A percentile compares a stretch with the other conserved stretches of the same genome.
phyloP scores from a whole-genome alignment of 2,797 vertebrate genomes.

The Octomys mimax region DNA sequence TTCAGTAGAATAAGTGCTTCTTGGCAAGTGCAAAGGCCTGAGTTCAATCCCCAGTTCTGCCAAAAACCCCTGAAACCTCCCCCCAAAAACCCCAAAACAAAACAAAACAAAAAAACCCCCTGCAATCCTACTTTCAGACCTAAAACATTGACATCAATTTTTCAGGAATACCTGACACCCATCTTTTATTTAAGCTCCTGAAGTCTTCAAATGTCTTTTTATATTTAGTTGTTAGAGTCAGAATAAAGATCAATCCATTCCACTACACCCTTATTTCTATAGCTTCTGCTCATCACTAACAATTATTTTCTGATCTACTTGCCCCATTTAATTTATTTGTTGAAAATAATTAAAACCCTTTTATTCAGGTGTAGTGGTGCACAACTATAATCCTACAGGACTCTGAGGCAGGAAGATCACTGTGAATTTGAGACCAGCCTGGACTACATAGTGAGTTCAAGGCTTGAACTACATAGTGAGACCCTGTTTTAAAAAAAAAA shows the following conservation, averaged over 20 bases:
- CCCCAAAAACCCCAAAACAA: no score
- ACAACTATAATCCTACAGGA: neutral
- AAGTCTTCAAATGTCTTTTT: neutral
- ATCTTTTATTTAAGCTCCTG: neutral
- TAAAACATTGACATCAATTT: neutral
- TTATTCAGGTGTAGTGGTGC: neutral
- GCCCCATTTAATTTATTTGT: constrained; percentile 36
- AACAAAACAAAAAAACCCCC: no score
- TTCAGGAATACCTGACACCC: neutral
- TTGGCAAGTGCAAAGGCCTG: no score
- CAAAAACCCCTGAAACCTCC: no score
- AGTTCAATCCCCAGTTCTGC: no score
- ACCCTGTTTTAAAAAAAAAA: neutral
- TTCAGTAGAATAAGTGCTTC: no score
- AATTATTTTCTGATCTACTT: neutral
- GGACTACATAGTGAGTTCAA: neutral
- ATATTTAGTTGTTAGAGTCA: neutral
- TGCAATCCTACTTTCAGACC: neutral
- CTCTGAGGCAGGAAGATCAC: neutral
- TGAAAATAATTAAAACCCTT: neutral
- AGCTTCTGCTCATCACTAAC: neutral
- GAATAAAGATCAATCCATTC: neutral
- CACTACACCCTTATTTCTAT: neutral
- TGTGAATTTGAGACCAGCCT: neutral
- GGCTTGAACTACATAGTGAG: neutral